Conservation (phyloP, 1,140 invertebrate genomes). For the Doryteuthis pealeii region DNA sequence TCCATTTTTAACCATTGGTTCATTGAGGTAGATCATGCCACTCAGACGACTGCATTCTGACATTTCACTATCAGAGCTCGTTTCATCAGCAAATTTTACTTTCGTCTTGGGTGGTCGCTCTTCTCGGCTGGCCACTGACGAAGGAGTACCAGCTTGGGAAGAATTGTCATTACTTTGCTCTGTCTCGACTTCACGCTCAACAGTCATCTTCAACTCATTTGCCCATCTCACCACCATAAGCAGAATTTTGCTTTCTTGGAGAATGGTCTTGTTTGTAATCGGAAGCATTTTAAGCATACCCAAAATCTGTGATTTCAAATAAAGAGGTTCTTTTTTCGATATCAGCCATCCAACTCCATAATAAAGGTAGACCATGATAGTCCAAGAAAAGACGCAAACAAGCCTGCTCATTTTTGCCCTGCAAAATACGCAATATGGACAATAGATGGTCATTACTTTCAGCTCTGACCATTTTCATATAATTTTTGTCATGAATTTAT, state of each 20-base stretch:
- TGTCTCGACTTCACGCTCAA: constrained; percentile 30
- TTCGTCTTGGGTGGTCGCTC: constrained; percentile 35
- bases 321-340: constrained; percentile 53
- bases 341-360: constrained; percentile 90
- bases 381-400: constrained; percentile 81
- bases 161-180: constrained; percentile 31
- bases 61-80: constrained; percentile 46
- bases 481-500: too few species aligned
- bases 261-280: constrained; percentile 88
- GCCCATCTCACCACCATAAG: constrained; percentile 69
- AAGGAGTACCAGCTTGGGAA: constrained; percentile 19
- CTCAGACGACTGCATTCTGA: constrained; percentile 29
- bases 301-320: constrained; percentile 71
- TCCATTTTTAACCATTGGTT: neutral
- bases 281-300: constrained; percentile 77
- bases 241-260: constrained; percentile 86
- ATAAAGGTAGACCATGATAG: constrained; percentile 86
- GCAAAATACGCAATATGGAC: constrained; percentile 65
- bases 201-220: constrained; percentile 28
- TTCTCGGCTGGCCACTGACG: constrained; percentile 3
- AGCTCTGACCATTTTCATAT: constrained; percentile 89
- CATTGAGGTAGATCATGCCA: neutral
- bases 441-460: constrained; percentile 76
- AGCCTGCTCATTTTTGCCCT: constrained; percentile 59
- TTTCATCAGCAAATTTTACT: constrained; percentile 52